Evolutionary conservation across 2,888 invertebrate species (phyloP).

Genomic region (Orthosia gracilis): DNA sequence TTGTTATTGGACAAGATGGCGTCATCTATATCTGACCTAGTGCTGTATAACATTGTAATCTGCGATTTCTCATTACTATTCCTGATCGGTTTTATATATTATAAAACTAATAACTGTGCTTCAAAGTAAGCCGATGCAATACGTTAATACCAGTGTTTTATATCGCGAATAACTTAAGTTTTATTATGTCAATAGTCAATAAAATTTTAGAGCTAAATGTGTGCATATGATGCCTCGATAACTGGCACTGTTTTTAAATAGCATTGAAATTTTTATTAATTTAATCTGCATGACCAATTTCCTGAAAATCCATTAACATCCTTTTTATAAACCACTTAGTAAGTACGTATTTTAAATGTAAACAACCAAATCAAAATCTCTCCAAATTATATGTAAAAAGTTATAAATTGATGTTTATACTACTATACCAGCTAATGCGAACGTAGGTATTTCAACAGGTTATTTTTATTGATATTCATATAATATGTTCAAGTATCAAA

Average conservation of each 20-base stretch:
- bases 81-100: constrained; percentile 49
- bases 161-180: constrained; percentile 30
- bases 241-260: neutral
- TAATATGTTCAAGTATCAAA: neutral
- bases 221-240: neutral
- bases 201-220: constrained; percentile 2
- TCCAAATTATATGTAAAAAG: neutral
- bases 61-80: constrained; percentile 47
- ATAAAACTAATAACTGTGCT: constrained; percentile 37
- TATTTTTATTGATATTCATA: neutral
- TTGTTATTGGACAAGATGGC: constrained; percentile 31
- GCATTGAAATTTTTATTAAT: neutral
- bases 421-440: neutral
- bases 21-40: constrained; percentile 23
- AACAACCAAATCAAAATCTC: too few species aligned
- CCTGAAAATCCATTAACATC: neutral
- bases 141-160: constrained; percentile 14
- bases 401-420: neutral
- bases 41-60: constrained; percentile 35
- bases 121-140: constrained; percentile 32
- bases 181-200: constrained; percentile 20
- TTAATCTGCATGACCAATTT: neutral
- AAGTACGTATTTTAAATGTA: neutral
- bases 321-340: neutral
- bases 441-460: neutral